Conservation (phyloP, 1,140 invertebrate genomes). For the Heliconius himera region DNA sequence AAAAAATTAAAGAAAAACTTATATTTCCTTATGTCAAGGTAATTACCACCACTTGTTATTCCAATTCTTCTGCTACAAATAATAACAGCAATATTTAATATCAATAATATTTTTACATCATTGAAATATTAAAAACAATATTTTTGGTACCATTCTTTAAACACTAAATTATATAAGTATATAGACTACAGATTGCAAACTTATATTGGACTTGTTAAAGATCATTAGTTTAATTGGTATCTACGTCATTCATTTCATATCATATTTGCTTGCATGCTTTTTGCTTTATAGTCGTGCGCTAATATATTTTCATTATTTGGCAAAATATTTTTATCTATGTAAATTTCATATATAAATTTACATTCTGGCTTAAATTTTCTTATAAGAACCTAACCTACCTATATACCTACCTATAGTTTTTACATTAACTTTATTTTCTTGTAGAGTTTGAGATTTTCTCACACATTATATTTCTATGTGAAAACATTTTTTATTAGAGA, state of each 20-base stretch:
- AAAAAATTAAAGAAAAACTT: constrained; percentile 93
- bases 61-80: neutral
- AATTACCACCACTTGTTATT: constrained; percentile 26
- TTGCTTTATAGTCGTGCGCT: neutral
- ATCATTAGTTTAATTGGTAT: constrained; percentile 7
- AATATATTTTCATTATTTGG: neutral
- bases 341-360: no score
- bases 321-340: no score
- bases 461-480: neutral
- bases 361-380: neutral
- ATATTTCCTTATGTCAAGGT: constrained; percentile 95
- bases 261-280: neutral
- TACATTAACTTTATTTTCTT: neutral
- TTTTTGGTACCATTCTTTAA: neutral
- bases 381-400: no score
- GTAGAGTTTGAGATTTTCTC: neutral
- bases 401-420: no score
- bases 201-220: constrained; percentile 4
- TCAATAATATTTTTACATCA: neutral
- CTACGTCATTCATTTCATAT: constrained; percentile 1
- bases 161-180: neutral
- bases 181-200: neutral
- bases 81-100: neutral
- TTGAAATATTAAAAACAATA: neutral
- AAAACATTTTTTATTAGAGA: neutral